These are phyloP conservation scores for Microctenopoma stevenorrisi DNA, from an alignment of 2,797 vertebrate genomes.

Conservation along the genomic window DNA sequence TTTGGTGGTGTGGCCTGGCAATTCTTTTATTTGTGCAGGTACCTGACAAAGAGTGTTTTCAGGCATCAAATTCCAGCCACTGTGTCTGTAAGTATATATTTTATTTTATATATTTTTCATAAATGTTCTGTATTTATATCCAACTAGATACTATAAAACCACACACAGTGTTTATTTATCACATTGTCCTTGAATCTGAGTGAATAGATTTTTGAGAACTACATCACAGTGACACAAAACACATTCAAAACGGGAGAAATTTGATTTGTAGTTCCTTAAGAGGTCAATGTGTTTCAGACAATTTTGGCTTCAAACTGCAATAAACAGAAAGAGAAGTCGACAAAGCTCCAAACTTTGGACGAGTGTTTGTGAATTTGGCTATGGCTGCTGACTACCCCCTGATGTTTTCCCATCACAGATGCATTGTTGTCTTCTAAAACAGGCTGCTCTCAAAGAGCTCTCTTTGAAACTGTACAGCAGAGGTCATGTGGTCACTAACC, in stretches of 20 bases:
- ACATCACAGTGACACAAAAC: slow-evolving; percentile 3
- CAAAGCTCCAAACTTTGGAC: slow-evolving; percentile 29
- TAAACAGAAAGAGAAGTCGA: slow-evolving; percentile 4
- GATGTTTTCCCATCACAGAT: slow-evolving; percentile 62
- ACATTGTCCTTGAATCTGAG: not conserved
- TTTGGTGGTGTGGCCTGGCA: not conserved
- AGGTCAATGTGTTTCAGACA: not conserved
- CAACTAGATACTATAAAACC: not conserved
- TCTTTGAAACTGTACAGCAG: slow-evolving; percentile 31
- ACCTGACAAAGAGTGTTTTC: too few relatives aligned
- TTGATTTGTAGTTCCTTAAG: not conserved
- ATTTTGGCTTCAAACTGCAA: not conserved
- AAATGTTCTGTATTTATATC: not conserved
- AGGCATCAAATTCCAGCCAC: too few relatives aligned
- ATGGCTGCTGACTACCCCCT: slow-evolving; percentile 27
- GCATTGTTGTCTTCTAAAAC: slow-evolving; percentile 56
- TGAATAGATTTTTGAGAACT: not conserved
- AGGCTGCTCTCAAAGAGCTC: slow-evolving; percentile 20
- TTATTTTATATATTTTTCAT: too few relatives aligned
- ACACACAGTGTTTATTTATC: not conserved
- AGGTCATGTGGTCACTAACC: slow-evolving; percentile 42
- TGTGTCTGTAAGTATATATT: too few relatives aligned
- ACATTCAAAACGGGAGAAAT: not conserved
- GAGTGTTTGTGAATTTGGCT: slow-evolving; percentile 22
- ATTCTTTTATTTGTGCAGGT: not conserved